Percentiles rank a stretch among this genome's conserved stretches.
These are phyloP conservation scores for Calliopsis andreniformis DNA, from an alignment of 1,140 invertebrate species.

Conservation along the genomic window DNA sequence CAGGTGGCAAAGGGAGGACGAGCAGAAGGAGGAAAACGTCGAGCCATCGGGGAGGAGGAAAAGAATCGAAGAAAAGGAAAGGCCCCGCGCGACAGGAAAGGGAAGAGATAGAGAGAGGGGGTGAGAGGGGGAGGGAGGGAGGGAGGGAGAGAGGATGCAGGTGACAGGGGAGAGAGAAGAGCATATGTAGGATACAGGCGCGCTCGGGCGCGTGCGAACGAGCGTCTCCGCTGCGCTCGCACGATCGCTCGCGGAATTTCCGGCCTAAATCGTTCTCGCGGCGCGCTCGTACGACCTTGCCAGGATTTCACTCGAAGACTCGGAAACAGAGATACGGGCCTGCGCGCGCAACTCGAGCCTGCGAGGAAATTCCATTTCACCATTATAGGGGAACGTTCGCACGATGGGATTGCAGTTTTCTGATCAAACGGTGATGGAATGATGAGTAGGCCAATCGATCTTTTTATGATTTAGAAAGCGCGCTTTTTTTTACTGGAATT, in stretches of 20 bases:
- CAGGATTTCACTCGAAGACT: conserved; percentile 63
- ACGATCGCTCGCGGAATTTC: conserved; percentile 64
- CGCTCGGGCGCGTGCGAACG: conserved; percentile 51
- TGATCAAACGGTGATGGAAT: too few relatives aligned
- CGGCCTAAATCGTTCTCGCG: conserved; percentile 60
- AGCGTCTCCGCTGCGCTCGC: conserved; percentile 45
- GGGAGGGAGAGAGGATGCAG: background rate
- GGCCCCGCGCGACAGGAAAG: background rate
- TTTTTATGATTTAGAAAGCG: too few relatives aligned
- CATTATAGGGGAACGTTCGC: too few relatives aligned
- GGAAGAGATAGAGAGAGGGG: conserved; percentile 12
- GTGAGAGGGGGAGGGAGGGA: conserved; percentile 10
- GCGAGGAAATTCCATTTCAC: too few relatives aligned
- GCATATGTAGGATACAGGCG: conserved; percentile 21
- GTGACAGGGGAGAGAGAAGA: conserved; percentile 1
- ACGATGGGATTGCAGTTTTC: too few relatives aligned
- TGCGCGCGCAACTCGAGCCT: background rate
- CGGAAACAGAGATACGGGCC: conserved; percentile 47
- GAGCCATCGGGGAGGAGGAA: background rate
- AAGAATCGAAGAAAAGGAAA: conserved; percentile 25
- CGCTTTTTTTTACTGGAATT: too few relatives aligned
- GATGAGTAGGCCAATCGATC: too few relatives aligned
- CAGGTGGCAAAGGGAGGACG: background rate
- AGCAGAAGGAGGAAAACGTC: background rate
- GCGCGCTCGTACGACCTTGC: conserved; percentile 58